Percentiles rank a stretch among this genome's conserved stretches.
These are phyloP conservation scores for Myzus persicae DNA, from an alignment of 1,140 invertebrate species.

Conservation along the genomic window DNA sequence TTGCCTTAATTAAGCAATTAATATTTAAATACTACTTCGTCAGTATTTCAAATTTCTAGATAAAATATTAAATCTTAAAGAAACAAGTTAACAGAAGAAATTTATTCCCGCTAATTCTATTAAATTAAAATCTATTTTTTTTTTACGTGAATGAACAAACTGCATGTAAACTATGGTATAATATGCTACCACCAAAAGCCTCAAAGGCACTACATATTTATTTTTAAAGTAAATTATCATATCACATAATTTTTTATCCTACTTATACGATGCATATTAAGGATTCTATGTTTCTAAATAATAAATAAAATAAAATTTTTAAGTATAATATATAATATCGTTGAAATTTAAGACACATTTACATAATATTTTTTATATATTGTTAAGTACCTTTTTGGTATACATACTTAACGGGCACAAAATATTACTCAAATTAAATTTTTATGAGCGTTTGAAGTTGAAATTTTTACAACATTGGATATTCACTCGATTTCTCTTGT, in stretches of 20 bases:
- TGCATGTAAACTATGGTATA: neutral
- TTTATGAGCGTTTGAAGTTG: too few species aligned
- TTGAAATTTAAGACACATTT: too few species aligned
- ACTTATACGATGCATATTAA: neutral
- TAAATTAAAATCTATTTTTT: neutral
- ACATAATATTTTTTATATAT: too few species aligned
- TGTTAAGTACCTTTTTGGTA: too few species aligned
- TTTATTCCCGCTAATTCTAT: too few species aligned
- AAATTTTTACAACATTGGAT: too few species aligned
- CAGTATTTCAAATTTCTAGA: neutral
- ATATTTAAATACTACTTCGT: neutral
- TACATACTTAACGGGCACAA: too few species aligned
- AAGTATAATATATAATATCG: neutral
- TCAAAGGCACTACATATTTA: neutral
- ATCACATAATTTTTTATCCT: too few species aligned
- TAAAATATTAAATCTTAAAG: neutral
- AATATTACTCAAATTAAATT: too few species aligned
- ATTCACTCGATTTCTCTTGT: too few species aligned
- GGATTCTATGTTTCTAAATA: neutral
- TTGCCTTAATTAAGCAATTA: neutral
- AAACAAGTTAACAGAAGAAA: neutral
- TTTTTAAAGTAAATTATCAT: neutral
- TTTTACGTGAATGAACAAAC: neutral
- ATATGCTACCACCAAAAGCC: neutral
- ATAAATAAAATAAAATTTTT: neutral